These are phyloP conservation scores for Mugil cephalus DNA, from an alignment of 2,113 vertebrate genomes.

Conservation along the genomic window DNA sequence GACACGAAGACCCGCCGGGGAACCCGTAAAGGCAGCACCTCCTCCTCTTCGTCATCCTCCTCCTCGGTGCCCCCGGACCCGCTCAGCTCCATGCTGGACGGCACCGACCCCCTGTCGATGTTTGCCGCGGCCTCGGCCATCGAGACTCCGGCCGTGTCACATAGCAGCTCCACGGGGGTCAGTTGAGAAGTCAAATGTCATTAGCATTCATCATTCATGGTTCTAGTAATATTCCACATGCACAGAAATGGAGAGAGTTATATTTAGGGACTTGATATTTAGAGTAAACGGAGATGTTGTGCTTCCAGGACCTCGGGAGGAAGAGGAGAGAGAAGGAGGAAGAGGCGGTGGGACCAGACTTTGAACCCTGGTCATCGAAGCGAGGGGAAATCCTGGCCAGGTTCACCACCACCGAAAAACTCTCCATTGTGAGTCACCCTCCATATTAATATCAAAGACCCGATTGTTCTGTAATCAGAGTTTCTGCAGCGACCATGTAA, in stretches of 20 bases:
- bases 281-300: constrained; percentile 15
- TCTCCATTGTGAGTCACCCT: constrained; percentile 91
- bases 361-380: constrained; percentile 94
- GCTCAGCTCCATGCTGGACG: constrained; percentile 93
- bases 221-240: too few relatives aligned
- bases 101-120: constrained; percentile 93
- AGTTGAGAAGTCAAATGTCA: constrained; percentile 25
- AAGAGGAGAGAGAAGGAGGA: constrained; percentile 88
- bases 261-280: background rate
- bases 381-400: constrained; percentile 94
- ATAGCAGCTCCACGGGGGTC: constrained; percentile 76
- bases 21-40: constrained; percentile 93
- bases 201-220: too few relatives aligned
- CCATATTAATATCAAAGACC: background rate
- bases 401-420: constrained; percentile 97
- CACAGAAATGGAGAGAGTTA: background rate
- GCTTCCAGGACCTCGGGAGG: constrained; percentile 86
- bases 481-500: background rate
- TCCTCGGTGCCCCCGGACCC: constrained; percentile 89
- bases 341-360: constrained; percentile 87
- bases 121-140: constrained; percentile 88
- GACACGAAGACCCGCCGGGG: constrained; percentile 92
- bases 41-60: constrained; percentile 93
- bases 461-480: background rate
- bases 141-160: constrained; percentile 77